Conservation (phyloP, 2,888 invertebrate genomes). For the Cybosia mesomella region DNA sequence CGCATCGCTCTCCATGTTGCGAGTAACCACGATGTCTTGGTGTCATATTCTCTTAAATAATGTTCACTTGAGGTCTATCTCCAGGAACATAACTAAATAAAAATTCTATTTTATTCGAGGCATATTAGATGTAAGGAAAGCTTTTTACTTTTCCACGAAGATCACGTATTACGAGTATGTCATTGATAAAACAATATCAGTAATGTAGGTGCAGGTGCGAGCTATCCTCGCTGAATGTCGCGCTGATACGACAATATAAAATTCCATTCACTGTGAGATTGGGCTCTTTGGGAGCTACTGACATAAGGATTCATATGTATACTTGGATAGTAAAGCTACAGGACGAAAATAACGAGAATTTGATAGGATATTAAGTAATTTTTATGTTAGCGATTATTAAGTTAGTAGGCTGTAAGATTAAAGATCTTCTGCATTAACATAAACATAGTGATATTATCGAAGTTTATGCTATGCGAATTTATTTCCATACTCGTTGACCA, state of each 20-base stretch:
- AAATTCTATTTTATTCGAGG: neutral
- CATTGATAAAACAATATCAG: conserved; percentile 42
- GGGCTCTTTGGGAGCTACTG: conserved; percentile 3
- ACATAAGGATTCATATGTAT: neutral
- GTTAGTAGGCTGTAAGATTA: too few relatives aligned
- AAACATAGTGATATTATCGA: too few relatives aligned
- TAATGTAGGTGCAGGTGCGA: conserved; percentile 30
- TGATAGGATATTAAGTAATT: too few relatives aligned
- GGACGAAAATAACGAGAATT: neutral
- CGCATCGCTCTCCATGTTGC: too few relatives aligned
- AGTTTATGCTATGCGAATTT: too few relatives aligned
- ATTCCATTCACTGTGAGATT: neutral
- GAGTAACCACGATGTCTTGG: too few relatives aligned
- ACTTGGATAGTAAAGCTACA: neutral
- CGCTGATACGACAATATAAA: neutral
- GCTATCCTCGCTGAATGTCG: neutral
- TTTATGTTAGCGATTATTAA: too few relatives aligned
- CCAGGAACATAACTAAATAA: neutral
- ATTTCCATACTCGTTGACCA: too few relatives aligned
- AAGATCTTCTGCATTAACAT: too few relatives aligned
- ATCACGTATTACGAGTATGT: conserved; percentile 9
- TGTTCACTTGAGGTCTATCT: neutral
- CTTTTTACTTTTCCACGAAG: neutral
- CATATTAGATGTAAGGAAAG: neutral
- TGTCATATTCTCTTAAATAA: too few relatives aligned